A percentile compares a stretch with the other conserved stretches of the same genome.
Evolutionary conservation across 2,888 invertebrate species (phyloP).

Genomic region (Nymphalis urticae): DNA sequence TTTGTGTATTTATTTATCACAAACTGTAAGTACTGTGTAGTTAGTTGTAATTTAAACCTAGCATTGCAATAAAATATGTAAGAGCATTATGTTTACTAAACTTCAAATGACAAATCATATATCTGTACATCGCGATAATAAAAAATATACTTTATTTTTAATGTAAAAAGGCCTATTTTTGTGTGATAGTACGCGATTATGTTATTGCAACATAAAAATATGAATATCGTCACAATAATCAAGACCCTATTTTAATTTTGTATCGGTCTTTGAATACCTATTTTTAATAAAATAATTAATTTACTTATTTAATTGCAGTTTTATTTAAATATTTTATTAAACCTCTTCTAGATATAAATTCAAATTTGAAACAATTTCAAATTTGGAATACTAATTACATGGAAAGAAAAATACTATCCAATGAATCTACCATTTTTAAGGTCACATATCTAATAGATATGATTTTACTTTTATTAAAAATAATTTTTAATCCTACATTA

Average conservation of each 20-base stretch:
- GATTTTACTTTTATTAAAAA: too few species aligned
- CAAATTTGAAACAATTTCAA: too few species aligned
- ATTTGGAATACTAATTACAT: too few species aligned
- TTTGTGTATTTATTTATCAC: background rate
- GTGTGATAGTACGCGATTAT: conserved; percentile 44
- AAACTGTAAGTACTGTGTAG: conserved; percentile 23
- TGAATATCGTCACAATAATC: conserved; percentile 47
- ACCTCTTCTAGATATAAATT: too few species aligned
- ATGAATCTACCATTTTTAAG: too few species aligned
- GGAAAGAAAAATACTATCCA: too few species aligned
- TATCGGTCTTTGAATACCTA: conserved; percentile 75
- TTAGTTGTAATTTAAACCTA: conserved; percentile 26
- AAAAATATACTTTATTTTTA: conserved; percentile 27
- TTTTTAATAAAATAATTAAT: conserved; percentile 78
- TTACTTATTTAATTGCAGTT: conserved; percentile 50
- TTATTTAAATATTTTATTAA: conserved; percentile 38
- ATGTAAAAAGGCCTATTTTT: conserved; percentile 53
- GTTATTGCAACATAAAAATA: conserved; percentile 43
- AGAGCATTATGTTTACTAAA: conserved; percentile 22
- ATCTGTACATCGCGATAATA: conserved; percentile 18
- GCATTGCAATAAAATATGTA: conserved; percentile 23
- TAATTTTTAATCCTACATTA: too few species aligned
- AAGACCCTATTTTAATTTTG: conserved; percentile 68
- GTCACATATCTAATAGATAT: too few species aligned
- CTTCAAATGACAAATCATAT: conserved; percentile 20